A percentile compares a stretch with the other conserved stretches of the same genome.
phyloP scores from a whole-genome alignment of 2,113 vertebrate genomes.

The Chloropsis hardwickii region DNA sequence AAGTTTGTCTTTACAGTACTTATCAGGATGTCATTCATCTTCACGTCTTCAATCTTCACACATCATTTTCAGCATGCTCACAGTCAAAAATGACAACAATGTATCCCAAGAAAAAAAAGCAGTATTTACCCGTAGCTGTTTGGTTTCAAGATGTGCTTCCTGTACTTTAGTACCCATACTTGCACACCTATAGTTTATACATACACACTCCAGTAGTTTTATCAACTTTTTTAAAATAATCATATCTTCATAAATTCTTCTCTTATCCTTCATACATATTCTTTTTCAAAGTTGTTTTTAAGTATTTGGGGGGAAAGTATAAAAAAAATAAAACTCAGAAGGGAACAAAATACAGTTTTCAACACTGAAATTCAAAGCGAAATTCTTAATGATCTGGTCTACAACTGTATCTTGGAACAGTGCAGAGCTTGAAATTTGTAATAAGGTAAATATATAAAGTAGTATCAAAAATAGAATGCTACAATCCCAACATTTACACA shows the following conservation, averaged over 20 bases:
- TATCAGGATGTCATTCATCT: not conserved
- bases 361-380: not conserved
- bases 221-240: not conserved
- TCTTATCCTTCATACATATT: not conserved
- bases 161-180: not conserved
- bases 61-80: not conserved
- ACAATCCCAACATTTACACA: not conserved
- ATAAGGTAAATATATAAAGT: not conserved
- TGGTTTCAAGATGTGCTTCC: not conserved
- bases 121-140: not conserved
- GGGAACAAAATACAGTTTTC: not conserved
- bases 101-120: not conserved
- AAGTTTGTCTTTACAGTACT: not conserved
- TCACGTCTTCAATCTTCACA: not conserved
- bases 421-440: not conserved
- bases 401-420: not conserved
- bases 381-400: not conserved
- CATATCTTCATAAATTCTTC: not conserved
- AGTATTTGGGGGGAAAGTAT: not conserved
- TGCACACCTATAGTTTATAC: not conserved
- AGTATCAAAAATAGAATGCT: not conserved
- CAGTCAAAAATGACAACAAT: not conserved
- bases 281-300: not conserved
- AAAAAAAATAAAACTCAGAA: not conserved
- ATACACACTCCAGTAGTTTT: not conserved